Percentiles rank a stretch among this genome's conserved stretches.
Evolutionary conservation across 2,113 vertebrate genomes (phyloP).

Genomic region (Gadus macrocephalus): DNA sequence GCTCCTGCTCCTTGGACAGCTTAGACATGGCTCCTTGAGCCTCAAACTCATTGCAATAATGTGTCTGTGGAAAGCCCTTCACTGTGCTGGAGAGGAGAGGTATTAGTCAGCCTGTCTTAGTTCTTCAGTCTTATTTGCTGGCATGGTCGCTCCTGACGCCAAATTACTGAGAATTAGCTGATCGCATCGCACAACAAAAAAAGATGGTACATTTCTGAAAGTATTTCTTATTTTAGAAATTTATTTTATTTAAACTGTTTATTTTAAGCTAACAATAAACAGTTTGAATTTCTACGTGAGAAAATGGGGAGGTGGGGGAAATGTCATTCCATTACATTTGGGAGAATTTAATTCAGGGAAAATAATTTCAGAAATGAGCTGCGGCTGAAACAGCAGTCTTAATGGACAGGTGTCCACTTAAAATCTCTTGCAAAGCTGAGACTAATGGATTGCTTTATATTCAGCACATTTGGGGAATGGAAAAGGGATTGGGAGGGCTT

Average conservation of each 20-base stretch:
- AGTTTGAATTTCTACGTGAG: slow-evolving; percentile 30
- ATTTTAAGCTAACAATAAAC: slow-evolving; percentile 26
- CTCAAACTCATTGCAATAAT: slow-evolving; percentile 74
- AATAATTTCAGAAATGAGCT: slow-evolving; percentile 73
- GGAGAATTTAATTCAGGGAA: slow-evolving; percentile 68
- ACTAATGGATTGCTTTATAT: slow-evolving; percentile 82
- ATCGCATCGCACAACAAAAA: no score
- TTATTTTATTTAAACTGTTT: slow-evolving; percentile 3
- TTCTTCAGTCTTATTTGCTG: slow-evolving; percentile 31
- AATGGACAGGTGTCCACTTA: slow-evolving; percentile 82
- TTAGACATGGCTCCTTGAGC: slow-evolving; percentile 38
- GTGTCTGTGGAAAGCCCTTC: slow-evolving; percentile 60
- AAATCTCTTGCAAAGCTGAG: slow-evolving; percentile 73
- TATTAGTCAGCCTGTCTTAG: slow-evolving; percentile 47
- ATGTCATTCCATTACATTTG: slow-evolving; percentile 71
- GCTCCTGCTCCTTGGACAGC: no score
- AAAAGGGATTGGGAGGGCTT: slow-evolving; percentile 75
- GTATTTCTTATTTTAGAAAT: background rate
- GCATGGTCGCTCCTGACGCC: no score
- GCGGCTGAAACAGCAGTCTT: slow-evolving; percentile 62
- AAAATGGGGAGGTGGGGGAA: slow-evolving; percentile 43
- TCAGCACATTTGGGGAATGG: slow-evolving; percentile 69
- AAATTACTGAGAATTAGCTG: no score
- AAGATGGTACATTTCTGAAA: background rate
- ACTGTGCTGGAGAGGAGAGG: slow-evolving; percentile 47